Conservation (phyloP, 2,888 invertebrate species). For the Cephonodes hylas region DNA sequence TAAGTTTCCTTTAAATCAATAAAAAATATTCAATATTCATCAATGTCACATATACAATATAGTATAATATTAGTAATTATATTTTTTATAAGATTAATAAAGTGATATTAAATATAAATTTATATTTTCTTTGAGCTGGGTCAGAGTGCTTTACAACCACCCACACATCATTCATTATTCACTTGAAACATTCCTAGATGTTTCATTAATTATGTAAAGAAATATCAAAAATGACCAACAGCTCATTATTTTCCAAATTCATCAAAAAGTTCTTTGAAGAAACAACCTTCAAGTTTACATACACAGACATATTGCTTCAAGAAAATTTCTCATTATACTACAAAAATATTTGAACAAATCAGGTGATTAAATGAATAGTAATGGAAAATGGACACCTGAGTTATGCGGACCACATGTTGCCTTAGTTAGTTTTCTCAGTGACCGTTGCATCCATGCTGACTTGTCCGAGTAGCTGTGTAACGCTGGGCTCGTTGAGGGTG, state of each 20-base stretch:
- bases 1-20: no score
- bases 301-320: not conserved
- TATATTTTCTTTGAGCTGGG: not conserved
- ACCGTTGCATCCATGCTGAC: slow-evolving; percentile 53
- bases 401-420: not conserved
- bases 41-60: not conserved
- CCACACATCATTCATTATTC: no score
- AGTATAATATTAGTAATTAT: not conserved
- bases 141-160: no score
- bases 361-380: not conserved
- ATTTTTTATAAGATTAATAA: not conserved
- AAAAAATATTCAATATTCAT: no score
- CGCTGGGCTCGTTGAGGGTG: slow-evolving; percentile 70
- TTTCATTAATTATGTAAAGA: no score
- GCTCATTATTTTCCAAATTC: no score
- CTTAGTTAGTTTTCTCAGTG: slow-evolving; percentile 40
- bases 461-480: slow-evolving; percentile 68
- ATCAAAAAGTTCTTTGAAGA: no score
- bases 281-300: not conserved
- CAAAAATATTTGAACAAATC: not conserved
- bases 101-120: not conserved
- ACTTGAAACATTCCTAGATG: no score
- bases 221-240: no score
- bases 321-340: not conserved
- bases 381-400: not conserved